Conservation (phyloP, 2,797 vertebrate genomes). For the Hydrocynus forskahlii region DNA sequence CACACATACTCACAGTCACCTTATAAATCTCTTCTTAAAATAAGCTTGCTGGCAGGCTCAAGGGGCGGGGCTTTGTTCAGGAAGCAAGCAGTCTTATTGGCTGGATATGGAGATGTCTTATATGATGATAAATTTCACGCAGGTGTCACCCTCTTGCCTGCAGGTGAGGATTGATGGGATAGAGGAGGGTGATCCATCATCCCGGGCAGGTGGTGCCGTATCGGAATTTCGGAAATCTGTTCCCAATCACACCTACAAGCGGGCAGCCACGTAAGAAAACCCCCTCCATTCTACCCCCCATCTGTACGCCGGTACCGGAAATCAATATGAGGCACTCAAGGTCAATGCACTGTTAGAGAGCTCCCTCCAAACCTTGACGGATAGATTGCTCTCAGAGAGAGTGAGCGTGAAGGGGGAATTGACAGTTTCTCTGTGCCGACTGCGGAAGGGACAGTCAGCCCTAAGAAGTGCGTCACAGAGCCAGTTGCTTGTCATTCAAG, state of each 20-base stretch:
- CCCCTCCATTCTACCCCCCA: constrained; percentile 78
- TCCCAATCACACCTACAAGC: constrained; percentile 96
- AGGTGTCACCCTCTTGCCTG: constrained; percentile 91
- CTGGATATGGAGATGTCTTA: constrained; percentile 72
- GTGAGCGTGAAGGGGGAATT: constrained; percentile 86
- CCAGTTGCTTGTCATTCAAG: constrained; percentile 77
- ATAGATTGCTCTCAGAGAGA: constrained; percentile 87
- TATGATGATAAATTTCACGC: constrained; percentile 95
- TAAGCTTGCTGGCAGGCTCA: constrained; percentile 60
- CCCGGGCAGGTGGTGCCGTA: constrained; percentile 92
- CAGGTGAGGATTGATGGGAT: constrained; percentile 96
- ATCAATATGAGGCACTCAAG: constrained; percentile 98
- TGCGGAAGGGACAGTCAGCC: constrained; percentile 77
- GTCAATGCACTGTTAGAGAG: constrained; percentile 99
- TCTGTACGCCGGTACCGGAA: constrained; percentile 95
- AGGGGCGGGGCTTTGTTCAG: constrained; percentile 67
- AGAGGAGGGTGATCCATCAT: constrained; percentile 93
- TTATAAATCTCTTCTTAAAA: constrained; percentile 80
- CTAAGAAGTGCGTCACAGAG: constrained; percentile 74
- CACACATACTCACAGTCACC: constrained; percentile 23
- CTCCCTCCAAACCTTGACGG: constrained; percentile 94
- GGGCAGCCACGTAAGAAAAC: constrained; percentile 75
- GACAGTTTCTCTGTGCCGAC: constrained; percentile 81
- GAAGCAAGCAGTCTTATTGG: constrained; percentile 73
- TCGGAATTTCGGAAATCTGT: constrained; percentile 99